Conservation (phyloP, 2,113 vertebrate genomes). For the Sapayoa aenigma region DNA sequence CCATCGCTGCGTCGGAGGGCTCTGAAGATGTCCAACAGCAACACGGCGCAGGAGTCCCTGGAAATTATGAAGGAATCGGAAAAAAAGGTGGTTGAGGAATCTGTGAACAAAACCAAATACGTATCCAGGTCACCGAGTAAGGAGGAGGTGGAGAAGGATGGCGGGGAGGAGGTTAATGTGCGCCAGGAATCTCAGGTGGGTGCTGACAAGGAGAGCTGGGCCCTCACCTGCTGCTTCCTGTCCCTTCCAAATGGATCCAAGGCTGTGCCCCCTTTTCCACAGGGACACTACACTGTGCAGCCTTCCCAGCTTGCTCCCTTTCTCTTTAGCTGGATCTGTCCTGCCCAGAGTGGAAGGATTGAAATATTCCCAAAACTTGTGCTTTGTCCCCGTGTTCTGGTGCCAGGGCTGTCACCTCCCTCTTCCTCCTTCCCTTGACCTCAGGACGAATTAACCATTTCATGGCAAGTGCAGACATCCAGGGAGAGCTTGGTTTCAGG, state of each 20-base stretch:
- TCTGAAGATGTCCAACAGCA: slow-evolving; percentile 82
- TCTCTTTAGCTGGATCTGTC: not conserved
- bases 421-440: not conserved
- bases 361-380: not conserved
- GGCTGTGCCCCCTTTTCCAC: too few species aligned
- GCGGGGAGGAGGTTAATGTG: slow-evolving; percentile 66
- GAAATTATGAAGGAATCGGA: slow-evolving; percentile 86
- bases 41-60: slow-evolving; percentile 77
- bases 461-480: not conserved
- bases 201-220: not conserved
- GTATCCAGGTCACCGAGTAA: slow-evolving; percentile 78
- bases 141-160: slow-evolving; percentile 79
- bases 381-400: not conserved
- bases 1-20: slow-evolving; percentile 13
- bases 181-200: slow-evolving; percentile 80
- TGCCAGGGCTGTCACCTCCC: not conserved
- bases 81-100: slow-evolving; percentile 81
- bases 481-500: not conserved
- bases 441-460: not conserved
- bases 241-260: not conserved
- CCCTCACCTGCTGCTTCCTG: not conserved
- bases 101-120: slow-evolving; percentile 79
- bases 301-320: not conserved
- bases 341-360: not conserved
- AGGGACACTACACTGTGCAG: not conserved